Base-by-base conservation (phyloP, 2,113 vertebrate genomes). In the Otocyon megalotis region DNA sequence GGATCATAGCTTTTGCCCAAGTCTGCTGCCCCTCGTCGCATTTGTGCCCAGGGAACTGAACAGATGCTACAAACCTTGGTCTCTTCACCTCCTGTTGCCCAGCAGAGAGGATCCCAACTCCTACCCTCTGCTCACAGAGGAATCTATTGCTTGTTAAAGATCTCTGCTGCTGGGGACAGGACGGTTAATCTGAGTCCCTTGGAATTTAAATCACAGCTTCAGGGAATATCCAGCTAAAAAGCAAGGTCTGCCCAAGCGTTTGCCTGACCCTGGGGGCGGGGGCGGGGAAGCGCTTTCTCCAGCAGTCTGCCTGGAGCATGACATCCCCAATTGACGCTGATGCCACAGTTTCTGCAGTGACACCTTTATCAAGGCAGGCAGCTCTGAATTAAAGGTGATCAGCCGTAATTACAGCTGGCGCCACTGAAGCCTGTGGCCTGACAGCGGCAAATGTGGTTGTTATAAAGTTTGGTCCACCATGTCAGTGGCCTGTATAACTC, bases 381-480 rank as follows among this genome's bases (percentile, higher is more conserved):
- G 98, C 98, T 98, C 97, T 98, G 98, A 98, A 99, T 99, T 98
- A 99, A 98, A 99, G 99, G 99, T 99, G 99, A 99, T 99, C 98
- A 95, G 98, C 98, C 97, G 94, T 98, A 99, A 99, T 99, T 99
- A 99, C 98, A 98, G 96, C 98, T 99, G 99, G 99, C 99, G 99
- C 99, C 99, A 98, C 98, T 91, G 97, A 98, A 98, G 98, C 98
- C 97, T 35, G 82, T 98, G 97, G 97, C 98, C 98, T 98, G 98
- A 98, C 98, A 99, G 99, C 98, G 58, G 99, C 98, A 98, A 98
- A 98, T 99, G 98, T 98, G 98, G 98, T 96, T 98, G 98, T 98
- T 98, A 98, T 97, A 98, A 99, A 99, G 98, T 98, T 98, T 98
- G 97, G 98, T 98, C 99, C 98, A 88, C 98, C 98, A 97, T 99